Conservation (phyloP, 2,888 invertebrate species). For the Adelognathus sp. region DNA sequence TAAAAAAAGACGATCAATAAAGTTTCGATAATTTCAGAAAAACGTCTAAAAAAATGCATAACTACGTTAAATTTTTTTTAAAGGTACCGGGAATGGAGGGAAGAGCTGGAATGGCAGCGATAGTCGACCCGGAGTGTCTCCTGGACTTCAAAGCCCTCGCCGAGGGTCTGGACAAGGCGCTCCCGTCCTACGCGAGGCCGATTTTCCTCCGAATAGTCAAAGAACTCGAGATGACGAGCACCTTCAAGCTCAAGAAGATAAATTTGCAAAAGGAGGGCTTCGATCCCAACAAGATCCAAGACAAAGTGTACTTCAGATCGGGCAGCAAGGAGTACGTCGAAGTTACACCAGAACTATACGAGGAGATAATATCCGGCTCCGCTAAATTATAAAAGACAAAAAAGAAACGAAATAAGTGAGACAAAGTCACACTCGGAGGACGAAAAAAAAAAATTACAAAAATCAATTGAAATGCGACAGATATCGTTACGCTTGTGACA, state of each 20-base stretch:
- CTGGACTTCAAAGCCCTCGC: slow-evolving; percentile 80
- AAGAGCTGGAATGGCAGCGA: slow-evolving; percentile 87
- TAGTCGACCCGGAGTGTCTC: slow-evolving; percentile 82
- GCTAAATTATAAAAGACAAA: slow-evolving; percentile 74
- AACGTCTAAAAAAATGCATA: background rate
- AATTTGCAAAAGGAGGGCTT: slow-evolving; percentile 85
- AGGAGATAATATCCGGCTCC: slow-evolving; percentile 81
- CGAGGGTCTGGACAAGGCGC: slow-evolving; percentile 79
- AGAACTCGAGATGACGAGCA: slow-evolving; percentile 85
- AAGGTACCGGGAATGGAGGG: slow-evolving; percentile 83
- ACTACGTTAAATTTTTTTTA: slow-evolving; percentile 2
- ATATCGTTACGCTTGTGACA: slow-evolving; percentile 41
- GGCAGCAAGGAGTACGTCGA: slow-evolving; percentile 85
- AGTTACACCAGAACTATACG: slow-evolving; percentile 82
- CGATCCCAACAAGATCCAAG: slow-evolving; percentile 82
- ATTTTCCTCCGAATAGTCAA: slow-evolving; percentile 84
- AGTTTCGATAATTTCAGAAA: background rate
- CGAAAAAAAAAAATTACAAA: slow-evolving; percentile 6
- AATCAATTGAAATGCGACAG: background rate
- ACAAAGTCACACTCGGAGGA: slow-evolving; percentile 23
- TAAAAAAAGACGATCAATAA: no score
- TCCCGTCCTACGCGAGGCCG: slow-evolving; percentile 86
- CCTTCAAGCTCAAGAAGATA: slow-evolving; percentile 87
- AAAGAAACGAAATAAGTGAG: background rate
- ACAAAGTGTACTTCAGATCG: slow-evolving; percentile 82